A percentile compares a stretch with the other conserved stretches of the same genome.
These are phyloP conservation scores for Gymnoscelis rufifasciata DNA, from an alignment of 2,888 invertebrate genomes.

Conservation along the genomic window DNA sequence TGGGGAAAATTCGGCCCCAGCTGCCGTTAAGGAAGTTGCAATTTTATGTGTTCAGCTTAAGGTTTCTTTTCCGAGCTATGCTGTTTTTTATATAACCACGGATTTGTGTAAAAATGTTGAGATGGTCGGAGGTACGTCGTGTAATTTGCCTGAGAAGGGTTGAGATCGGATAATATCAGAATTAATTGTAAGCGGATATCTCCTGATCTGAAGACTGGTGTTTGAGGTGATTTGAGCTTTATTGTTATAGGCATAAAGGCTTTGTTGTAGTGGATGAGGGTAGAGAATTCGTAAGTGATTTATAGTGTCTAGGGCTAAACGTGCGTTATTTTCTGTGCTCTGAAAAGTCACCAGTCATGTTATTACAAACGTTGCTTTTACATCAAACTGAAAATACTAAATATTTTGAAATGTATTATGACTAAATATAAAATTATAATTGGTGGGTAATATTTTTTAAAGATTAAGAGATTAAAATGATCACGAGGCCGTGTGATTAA, in stretches of 20 bases:
- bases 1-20: slow-evolving; percentile 20
- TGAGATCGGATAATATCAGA: slow-evolving; percentile 7
- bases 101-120: slow-evolving; percentile 30
- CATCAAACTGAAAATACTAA: too few species aligned
- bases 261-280: too few species aligned
- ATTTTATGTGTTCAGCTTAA: slow-evolving; percentile 9
- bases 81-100: slow-evolving; percentile 26
- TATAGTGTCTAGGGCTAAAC: too few species aligned
- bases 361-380: too few species aligned
- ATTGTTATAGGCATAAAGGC: not conserved
- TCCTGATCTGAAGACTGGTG: not conserved
- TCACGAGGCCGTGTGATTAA: too few species aligned
- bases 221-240: not conserved
- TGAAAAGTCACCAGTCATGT: too few species aligned
- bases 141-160: slow-evolving; percentile 29
- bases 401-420: too few species aligned
- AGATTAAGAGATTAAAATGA: too few species aligned
- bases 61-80: slow-evolving; percentile 3
- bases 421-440: too few species aligned
- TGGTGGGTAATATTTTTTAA: too few species aligned
- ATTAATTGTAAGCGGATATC: slow-evolving; percentile 15
- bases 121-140: slow-evolving; percentile 16
- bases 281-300: too few species aligned
- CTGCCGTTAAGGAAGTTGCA: not conserved
- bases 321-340: too few species aligned